Base-by-base conservation (phyloP, 2,797 vertebrate genomes). In the Salmo trutta region DNA sequence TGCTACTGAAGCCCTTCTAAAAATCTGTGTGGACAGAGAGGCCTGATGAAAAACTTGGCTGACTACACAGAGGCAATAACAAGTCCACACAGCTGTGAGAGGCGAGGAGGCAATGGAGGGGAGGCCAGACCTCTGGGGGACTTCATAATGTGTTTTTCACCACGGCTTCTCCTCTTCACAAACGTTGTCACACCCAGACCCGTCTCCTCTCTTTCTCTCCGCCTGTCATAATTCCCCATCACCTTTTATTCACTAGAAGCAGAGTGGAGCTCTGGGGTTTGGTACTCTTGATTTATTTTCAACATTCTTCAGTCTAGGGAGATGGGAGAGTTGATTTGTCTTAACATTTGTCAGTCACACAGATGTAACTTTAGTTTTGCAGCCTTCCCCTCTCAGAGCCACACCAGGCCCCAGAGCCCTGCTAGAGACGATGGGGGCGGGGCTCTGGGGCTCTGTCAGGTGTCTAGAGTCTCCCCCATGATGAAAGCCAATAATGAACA, bases 1-100 rank as follows among this genome's bases (percentile, higher is more conserved):
- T 54, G 51, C 2, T 14, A 47, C 33, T 36, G 4, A 41, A 75
- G 75, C 67, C 59, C 62, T 17, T 41, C 10, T 75, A 33, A 31
- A 73, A 78, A 73, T 24, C 19, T 66, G 51, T 66, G 47, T 53
- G 36, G 52, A 73, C 17, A 2, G 24, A 73, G 24, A 71, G 67
- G n/a, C 24, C 59, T 73, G 74, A 70, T 68, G 2, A 47, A 70
- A 81, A 71, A 84, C 29, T 64, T 59, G 64, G 56, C 33, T 53
- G 71, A 59, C 77, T 66, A 77, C 76, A 79, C 62, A 79, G 41
- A 47, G 71, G 79, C 80, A 86, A 84, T 82, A 84, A 85, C 83
- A 56, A 77, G 76, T 47, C 41, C 41, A 47, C 41, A 47, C 41
- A 47, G 41, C 10, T 47, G 41, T 47, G 74, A 75, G 77, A 80